A percentile compares a stretch with the other conserved stretches of the same genome.
Conservation (phyloP, 2,797 vertebrate species). For the Melanotaenia parkinsoni region DNA sequence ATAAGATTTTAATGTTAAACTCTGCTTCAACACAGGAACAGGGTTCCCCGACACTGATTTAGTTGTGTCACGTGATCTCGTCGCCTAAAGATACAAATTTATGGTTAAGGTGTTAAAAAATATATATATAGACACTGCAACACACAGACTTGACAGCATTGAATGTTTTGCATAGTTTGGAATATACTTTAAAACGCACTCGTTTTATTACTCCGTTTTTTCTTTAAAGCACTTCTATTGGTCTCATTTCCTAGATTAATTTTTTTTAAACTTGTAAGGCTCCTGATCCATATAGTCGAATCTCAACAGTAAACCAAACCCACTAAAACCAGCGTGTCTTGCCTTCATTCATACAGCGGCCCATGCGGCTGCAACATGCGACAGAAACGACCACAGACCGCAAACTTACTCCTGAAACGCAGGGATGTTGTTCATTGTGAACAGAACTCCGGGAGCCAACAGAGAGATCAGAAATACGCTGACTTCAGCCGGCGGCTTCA, state of each 20-base stretch:
- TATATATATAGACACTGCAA: background rate
- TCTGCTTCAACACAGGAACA: no score
- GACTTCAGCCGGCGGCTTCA: conserved; percentile 76
- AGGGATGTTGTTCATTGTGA: conserved; percentile 78
- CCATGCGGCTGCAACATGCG: background rate
- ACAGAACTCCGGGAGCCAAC: conserved; percentile 85
- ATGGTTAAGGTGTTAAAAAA: no score
- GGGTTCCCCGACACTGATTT: no score
- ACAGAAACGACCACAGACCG: background rate
- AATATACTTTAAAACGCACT: background rate
- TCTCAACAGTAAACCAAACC: no score
- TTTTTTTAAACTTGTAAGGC: background rate
- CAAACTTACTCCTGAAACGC: conserved; percentile 89
- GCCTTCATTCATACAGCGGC: background rate
- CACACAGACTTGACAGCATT: no score
- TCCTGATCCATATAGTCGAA: no score
- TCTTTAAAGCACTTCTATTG: background rate
- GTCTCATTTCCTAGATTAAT: background rate
- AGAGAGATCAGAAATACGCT: conserved; percentile 83
- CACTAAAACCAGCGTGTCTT: background rate
- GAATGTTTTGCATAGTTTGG: background rate
- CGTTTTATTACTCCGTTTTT: background rate
- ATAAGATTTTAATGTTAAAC: no score
- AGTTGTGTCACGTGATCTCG: no score
- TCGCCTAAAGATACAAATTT: no score